Percentiles rank a stretch among this genome's conserved stretches.
Conservation (phyloP, 2,113 vertebrate genomes). For the Etia nguti region DNA sequence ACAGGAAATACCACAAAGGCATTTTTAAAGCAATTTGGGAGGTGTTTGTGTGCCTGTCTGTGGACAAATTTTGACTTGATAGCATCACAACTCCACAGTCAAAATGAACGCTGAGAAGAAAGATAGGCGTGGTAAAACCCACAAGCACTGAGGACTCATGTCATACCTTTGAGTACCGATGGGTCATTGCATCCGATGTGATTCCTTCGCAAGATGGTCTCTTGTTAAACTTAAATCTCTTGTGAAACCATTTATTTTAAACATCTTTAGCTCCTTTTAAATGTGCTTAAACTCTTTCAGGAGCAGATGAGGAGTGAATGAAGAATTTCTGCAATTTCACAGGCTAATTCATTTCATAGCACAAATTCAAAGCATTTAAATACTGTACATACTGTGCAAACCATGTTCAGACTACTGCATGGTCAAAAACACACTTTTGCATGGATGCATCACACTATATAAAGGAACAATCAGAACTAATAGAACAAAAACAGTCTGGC, state of each 20-base stretch:
- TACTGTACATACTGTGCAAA: not conserved
- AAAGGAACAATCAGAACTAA: not conserved
- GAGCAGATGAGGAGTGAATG: not conserved
- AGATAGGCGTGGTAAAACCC: not conserved
- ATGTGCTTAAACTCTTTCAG: not conserved
- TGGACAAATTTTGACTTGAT: not conserved
- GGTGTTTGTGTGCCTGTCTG: not conserved
- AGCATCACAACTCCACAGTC: not conserved
- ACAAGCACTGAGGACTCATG: not conserved
- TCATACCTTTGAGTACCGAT: not conserved
- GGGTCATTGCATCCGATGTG: not conserved
- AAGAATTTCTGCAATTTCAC: not conserved
- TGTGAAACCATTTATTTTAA: not conserved
- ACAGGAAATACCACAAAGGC: not conserved
- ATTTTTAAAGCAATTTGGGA: not conserved
- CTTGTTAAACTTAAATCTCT: not conserved
- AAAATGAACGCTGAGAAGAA: not conserved
- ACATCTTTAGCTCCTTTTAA: not conserved
- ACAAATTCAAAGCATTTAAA: not conserved
- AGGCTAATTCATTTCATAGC: not conserved
- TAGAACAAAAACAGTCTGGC: not conserved
- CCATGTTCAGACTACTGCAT: not conserved
- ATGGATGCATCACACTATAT: not conserved
- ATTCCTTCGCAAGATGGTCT: not conserved
- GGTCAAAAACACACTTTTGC: not conserved